Percentiles rank a stretch among this genome's conserved stretches.
phyloP scores from a whole-genome alignment of 2,113 vertebrate species.

The Leptobrachium ailaonicum region DNA sequence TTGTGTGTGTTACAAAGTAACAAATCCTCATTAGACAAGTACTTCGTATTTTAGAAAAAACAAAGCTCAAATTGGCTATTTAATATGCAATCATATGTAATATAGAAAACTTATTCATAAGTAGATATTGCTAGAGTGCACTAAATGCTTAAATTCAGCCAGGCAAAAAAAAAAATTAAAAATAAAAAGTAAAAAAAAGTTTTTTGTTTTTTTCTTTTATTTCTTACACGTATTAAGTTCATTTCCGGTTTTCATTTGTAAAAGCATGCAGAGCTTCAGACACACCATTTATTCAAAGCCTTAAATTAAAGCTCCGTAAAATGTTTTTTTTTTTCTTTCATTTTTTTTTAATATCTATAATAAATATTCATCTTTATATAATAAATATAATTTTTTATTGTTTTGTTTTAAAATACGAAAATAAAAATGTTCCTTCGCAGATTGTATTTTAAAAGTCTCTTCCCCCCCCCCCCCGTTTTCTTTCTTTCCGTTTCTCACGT shows the following conservation, averaged over 20 bases:
- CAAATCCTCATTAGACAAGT: neutral
- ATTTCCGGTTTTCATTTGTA: slow-evolving; percentile 16
- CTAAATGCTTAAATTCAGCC: slow-evolving; percentile 37
- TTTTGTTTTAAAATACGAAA: slow-evolving; percentile 44
- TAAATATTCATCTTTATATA: slow-evolving; percentile 51
- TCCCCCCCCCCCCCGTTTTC: neutral
- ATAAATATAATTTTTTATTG: slow-evolving; percentile 49
- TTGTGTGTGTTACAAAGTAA: no score
- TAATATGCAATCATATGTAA: slow-evolving; percentile 2
- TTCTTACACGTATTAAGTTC: slow-evolving; percentile 13
- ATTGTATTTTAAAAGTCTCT: neutral
- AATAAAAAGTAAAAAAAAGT: no score
- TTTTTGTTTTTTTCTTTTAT: slow-evolving; percentile 1
- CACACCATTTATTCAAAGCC: slow-evolving; percentile 35
- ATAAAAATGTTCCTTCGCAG: slow-evolving; percentile 45
- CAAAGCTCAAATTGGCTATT: neutral
- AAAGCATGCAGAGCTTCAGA: slow-evolving; percentile 39
- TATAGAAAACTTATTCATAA: slow-evolving; percentile 20
- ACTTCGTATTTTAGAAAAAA: neutral
- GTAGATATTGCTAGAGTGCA: slow-evolving; percentile 35
- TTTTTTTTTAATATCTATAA: slow-evolving; percentile 39
- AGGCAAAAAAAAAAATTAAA: slow-evolving; percentile 16
- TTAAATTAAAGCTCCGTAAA: slow-evolving; percentile 39
- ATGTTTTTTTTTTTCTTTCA: slow-evolving; percentile 21
- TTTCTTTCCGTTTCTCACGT: neutral